Evolutionary conservation across 2,113 vertebrate genomes (phyloP).

Genomic region (Geothlypis trichas): DNA sequence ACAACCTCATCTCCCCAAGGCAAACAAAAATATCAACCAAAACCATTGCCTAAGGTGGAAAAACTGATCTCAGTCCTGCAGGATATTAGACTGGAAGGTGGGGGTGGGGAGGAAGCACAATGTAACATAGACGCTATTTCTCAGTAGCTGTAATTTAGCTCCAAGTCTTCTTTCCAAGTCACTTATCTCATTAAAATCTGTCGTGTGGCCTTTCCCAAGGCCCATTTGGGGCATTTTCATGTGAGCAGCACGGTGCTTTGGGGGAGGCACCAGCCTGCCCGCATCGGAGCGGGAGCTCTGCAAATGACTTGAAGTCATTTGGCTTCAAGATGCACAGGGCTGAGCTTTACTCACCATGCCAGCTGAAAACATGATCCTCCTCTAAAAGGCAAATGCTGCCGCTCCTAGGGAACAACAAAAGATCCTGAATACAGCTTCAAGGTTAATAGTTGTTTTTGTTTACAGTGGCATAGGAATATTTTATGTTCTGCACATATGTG

Average conservation of each 20-base stretch:
- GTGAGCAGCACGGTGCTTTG: neutral
- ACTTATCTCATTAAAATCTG: constrained; percentile 21
- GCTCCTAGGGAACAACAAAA: neutral
- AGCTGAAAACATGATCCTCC: neutral
- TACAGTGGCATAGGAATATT: neutral
- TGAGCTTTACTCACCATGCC: neutral
- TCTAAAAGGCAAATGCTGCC: neutral
- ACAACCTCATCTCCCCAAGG: neutral
- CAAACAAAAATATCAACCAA: neutral
- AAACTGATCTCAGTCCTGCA: neutral
- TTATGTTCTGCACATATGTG: neutral
- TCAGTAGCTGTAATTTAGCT: neutral
- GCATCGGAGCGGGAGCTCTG: accelerated
- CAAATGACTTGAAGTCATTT: neutral
- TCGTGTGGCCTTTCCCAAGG: neutral
- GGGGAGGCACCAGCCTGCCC: neutral
- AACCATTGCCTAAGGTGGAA: neutral
- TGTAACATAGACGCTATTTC: neutral
- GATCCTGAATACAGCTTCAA: neutral
- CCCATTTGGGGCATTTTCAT: neutral
- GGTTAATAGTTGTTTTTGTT: neutral
- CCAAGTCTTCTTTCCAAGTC: neutral
- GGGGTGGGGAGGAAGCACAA: neutral
- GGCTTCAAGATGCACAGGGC: neutral
- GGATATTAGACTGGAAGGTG: neutral